These are phyloP conservation scores for Myotis yumanensis DNA, from an alignment of 2,113 vertebrate genomes.

Conservation along the genomic window DNA sequence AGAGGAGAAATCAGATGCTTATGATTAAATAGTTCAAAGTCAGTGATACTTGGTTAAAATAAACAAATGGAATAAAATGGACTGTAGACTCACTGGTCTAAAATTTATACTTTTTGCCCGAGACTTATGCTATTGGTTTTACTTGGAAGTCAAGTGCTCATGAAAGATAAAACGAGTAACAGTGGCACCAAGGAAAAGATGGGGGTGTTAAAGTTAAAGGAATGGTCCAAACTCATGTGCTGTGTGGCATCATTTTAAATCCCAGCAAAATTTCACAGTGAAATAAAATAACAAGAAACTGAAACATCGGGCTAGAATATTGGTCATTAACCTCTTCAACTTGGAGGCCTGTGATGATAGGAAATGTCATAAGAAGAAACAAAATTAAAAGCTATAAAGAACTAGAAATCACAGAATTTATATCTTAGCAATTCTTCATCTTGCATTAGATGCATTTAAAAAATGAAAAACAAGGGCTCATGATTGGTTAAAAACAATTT, in stretches of 20 bases:
- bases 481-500: slow-evolving; percentile 41
- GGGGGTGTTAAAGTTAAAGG: not conserved
- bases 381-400: slow-evolving; percentile 41
- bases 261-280: not conserved
- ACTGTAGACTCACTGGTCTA: not conserved
- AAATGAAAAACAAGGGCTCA: slow-evolving; percentile 22
- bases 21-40: slow-evolving; percentile 70
- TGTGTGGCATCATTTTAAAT: slow-evolving; percentile 1
- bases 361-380: slow-evolving; percentile 40
- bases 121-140: not conserved
- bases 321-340: slow-evolving; percentile 28
- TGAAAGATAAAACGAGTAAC: slow-evolving; percentile 7
- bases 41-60: slow-evolving; percentile 55
- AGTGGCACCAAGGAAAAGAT: not conserved
- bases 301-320: not conserved
- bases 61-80: slow-evolving; percentile 48
- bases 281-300: slow-evolving; percentile 34
- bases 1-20: slow-evolving; percentile 68
- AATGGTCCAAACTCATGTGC: not conserved
- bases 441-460: slow-evolving; percentile 4
- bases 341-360: not conserved
- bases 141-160: not conserved
- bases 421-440: not conserved
- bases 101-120: slow-evolving; percentile 4
- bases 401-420: not conserved